Conservation (phyloP, 2,888 invertebrate genomes). For the Lasius platythorax region DNA sequence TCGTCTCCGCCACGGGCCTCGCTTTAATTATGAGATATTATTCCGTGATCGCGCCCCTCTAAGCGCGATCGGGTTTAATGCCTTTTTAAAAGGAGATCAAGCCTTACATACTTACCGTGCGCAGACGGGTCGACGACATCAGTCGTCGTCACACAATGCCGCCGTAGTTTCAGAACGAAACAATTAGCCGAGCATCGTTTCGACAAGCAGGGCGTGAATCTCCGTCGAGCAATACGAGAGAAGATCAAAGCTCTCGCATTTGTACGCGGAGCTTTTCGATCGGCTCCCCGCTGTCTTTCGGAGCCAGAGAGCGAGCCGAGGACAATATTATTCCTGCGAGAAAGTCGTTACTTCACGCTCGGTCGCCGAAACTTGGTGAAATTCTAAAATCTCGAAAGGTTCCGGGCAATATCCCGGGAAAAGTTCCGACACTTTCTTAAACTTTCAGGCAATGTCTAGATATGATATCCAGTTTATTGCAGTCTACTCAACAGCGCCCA, state of each 20-base stretch:
- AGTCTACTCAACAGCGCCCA: constrained; percentile 36
- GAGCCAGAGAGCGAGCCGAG: neutral
- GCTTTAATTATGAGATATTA: constrained; percentile 85
- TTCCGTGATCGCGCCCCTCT: constrained; percentile 83
- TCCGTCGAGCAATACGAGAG: constrained; percentile 34
- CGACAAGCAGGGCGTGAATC: constrained; percentile 59
- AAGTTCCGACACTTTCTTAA: constrained; percentile 65
- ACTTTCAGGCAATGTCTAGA: constrained; percentile 50
- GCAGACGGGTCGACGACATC: constrained; percentile 46
- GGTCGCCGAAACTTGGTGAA: constrained; percentile 57
- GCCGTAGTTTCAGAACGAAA: constrained; percentile 68
- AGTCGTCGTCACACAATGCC: constrained; percentile 57
- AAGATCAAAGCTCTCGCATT: constrained; percentile 65
- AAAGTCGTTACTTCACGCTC: constrained; percentile 58
- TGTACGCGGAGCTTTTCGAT: constrained; percentile 69
- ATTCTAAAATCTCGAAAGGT: constrained; percentile 65
- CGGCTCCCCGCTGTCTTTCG: constrained; percentile 39
- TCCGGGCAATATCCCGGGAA: constrained; percentile 61
- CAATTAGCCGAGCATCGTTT: constrained; percentile 71
- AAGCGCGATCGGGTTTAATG: constrained; percentile 82
- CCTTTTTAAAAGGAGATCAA: constrained; percentile 82
- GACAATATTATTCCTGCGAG: constrained; percentile 52
- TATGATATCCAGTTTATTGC: constrained; percentile 52
- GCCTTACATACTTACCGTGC: constrained; percentile 7
- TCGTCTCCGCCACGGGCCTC: constrained; percentile 80